Conservation (phyloP, 1,140 invertebrate genomes). For the Euwallacea similis region DNA sequence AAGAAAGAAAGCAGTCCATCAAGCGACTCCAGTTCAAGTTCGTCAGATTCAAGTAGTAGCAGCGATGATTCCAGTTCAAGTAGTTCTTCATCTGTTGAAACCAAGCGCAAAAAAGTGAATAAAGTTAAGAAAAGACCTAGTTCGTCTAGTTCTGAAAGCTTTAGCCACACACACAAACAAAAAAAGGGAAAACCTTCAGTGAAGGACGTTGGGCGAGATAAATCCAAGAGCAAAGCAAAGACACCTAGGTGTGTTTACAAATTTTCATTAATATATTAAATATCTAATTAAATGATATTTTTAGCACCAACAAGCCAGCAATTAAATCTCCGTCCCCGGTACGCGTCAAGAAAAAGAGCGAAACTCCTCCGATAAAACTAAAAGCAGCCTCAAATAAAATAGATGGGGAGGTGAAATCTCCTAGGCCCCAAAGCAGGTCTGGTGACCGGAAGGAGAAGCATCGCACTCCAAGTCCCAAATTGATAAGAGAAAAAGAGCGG, state of each 20-base stretch:
- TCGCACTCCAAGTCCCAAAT: constrained; percentile 52
- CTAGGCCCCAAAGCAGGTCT: constrained; percentile 45
- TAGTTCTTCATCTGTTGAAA: constrained; percentile 55
- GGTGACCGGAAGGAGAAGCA: constrained; percentile 51
- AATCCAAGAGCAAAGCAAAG: constrained; percentile 49
- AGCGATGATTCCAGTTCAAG: constrained; percentile 62
- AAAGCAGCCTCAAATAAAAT: constrained; percentile 48
- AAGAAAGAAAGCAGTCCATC: constrained; percentile 69
- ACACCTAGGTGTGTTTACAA: constrained; percentile 18
- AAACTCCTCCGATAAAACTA: constrained; percentile 53
- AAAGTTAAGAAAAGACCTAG: constrained; percentile 62
- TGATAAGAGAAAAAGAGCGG: constrained; percentile 50
- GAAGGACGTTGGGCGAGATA: constrained; percentile 48
- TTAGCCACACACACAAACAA: constrained; percentile 53
- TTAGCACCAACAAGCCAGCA: constrained; percentile 28
- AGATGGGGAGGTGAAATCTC: constrained; percentile 51
- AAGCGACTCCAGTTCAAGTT: constrained; percentile 64
- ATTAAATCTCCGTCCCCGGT: constrained; percentile 49
- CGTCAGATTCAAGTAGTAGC: constrained; percentile 64
- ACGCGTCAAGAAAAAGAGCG: constrained; percentile 51
- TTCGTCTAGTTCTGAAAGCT: constrained; percentile 62
- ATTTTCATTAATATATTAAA: constrained; percentile 3
- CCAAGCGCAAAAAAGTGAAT: constrained; percentile 58
- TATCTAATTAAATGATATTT: constrained; percentile 33
- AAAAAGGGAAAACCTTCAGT: constrained; percentile 54